Base-by-base conservation (phyloP, 2,113 vertebrate species). In the Tor tambroides region DNA sequence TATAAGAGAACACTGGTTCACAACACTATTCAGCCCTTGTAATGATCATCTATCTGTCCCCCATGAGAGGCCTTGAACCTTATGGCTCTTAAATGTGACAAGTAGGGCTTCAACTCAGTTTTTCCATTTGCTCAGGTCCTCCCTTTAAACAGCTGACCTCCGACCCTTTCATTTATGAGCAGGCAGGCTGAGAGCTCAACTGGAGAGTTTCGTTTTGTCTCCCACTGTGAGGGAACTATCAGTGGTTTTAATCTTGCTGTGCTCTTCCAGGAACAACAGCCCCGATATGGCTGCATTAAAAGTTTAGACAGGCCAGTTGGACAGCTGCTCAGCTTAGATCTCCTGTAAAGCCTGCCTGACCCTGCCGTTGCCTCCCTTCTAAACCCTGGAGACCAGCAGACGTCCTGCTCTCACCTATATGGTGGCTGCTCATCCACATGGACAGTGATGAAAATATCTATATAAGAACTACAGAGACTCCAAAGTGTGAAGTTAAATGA, bases 81-180 rank as follows among this genome's bases (percentile, higher is more conserved):
- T 56, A 26, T 51, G 54, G 65, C 41, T 78, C 61, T 41, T 83
- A 65, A 32, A 38, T 81, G 88, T 84, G 78, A 84, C 74, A 72
- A 87, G 49, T 19, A 51, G 76, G 56, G 38, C 67, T 76, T 76
- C 38, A 85, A 80, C 87, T 90, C 87, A 88, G 32, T 82, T 90
- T 93, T 91, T 90, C 85, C 90, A 91, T 74, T 85, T 69, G 54
- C 76, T 79, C 56, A 71, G 21, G 15, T 41, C 71, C 74, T 81
- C 86, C 54, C 51, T 75, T 35, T 85, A 88, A 76, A 54, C 43
- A 28, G 32, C 72, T 38, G 51, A 83, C 65, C 56, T 88, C 30
- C 76, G 82, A 89, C 88, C 85, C 79, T 63, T 56, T 89, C 61
- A 75, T 71, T 84, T 81, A 81, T 28, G 11, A 26, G 51, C 80